Conservation (phyloP, 2,797 vertebrate species). For the Tokudaia tokunoshimensis region DNA sequence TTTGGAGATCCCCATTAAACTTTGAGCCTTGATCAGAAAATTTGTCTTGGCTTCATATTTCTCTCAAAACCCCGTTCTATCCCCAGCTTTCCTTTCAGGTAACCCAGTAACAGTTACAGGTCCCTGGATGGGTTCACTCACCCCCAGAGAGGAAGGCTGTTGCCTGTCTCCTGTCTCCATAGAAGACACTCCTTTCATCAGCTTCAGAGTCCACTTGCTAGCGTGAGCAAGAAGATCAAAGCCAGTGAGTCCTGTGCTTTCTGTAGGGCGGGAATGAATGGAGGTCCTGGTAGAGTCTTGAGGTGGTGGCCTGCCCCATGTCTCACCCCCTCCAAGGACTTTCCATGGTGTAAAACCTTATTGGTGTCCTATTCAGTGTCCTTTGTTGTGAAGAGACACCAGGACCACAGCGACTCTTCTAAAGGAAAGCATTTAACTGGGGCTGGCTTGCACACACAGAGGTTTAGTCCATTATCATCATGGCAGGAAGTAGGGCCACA, state of each 20-base stretch:
- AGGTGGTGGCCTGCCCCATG: background rate
- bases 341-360: background rate
- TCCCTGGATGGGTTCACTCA: background rate
- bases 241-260: background rate
- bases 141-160: background rate
- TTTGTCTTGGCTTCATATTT: too few species aligned
- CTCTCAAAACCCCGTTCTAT: too few species aligned
- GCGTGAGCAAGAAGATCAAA: background rate
- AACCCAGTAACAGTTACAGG: too few species aligned
- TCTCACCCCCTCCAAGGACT: background rate
- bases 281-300: background rate
- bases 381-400: background rate
- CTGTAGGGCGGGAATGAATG: background rate
- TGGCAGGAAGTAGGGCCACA: too few species aligned
- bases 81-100: too few species aligned
- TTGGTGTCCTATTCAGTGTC: background rate
- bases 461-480: background rate
- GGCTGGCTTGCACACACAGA: background rate
- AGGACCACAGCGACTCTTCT: background rate
- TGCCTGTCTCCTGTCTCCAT: background rate
- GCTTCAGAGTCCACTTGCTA: too few species aligned
- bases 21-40: too few species aligned
- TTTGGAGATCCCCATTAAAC: too few species aligned
- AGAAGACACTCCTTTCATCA: background rate
- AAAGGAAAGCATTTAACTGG: background rate